Evolutionary conservation across 2,888 invertebrate genomes (phyloP).

Genomic region (Callyntrura sp.): DNA sequence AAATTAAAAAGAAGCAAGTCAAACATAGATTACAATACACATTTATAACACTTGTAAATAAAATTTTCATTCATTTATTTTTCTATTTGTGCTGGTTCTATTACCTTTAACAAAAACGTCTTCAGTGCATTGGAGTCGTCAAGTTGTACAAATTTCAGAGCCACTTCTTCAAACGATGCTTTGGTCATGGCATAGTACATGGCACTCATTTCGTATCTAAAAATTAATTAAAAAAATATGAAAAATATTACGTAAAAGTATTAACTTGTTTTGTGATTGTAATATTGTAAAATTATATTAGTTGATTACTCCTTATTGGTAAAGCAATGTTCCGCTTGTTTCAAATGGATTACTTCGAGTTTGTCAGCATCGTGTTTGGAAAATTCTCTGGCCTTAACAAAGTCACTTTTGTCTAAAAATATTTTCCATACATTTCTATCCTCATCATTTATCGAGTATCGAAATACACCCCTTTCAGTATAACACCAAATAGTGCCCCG

Average conservation of each 20-base stretch:
- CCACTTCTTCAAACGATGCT: slow-evolving; percentile 97
- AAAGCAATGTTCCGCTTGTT: slow-evolving; percentile 95
- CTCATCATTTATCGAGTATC: slow-evolving; percentile 94
- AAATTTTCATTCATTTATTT: too few species aligned
- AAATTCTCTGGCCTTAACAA: slow-evolving; percentile 94
- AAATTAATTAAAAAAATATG: slow-evolving; percentile 31
- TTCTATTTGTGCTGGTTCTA: too few species aligned
- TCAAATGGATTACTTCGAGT: slow-evolving; percentile 93
- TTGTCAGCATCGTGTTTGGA: slow-evolving; percentile 93
- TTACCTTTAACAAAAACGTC: slow-evolving; percentile 91
- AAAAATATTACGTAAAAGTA: slow-evolving; percentile 11
- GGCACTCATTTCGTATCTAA: slow-evolving; percentile 92
- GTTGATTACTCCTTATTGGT: slow-evolving; percentile 88
- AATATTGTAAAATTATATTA: slow-evolving; percentile 9
- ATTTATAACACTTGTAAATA: too few species aligned
- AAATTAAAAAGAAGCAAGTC: too few species aligned
- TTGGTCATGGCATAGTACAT: slow-evolving; percentile 95
- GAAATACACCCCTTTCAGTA: slow-evolving; percentile 93
- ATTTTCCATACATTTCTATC: slow-evolving; percentile 95
- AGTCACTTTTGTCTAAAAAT: slow-evolving; percentile 94
- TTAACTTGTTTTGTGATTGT: not conserved
- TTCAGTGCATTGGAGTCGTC: slow-evolving; percentile 94
- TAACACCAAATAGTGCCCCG: slow-evolving; percentile 94
- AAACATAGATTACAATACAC: too few species aligned
- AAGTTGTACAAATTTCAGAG: slow-evolving; percentile 94